A percentile compares a stretch with the other conserved stretches of the same genome.
phyloP scores from a whole-genome alignment of 1,140 invertebrate species.

The Drosophila virilis region DNA sequence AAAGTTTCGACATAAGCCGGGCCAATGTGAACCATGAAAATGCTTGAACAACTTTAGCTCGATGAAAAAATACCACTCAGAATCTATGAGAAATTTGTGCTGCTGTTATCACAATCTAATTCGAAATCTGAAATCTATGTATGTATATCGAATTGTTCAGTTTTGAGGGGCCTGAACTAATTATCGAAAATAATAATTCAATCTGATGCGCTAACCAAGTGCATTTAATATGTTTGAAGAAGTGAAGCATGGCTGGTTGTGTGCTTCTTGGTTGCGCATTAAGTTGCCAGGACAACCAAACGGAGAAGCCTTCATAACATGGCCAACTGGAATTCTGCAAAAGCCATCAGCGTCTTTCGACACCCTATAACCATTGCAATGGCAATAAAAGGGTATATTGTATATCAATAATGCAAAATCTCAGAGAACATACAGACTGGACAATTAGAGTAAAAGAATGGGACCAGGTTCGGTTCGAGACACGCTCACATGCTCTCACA shows the following conservation, averaged over 20 bases:
- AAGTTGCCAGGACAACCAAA: constrained; percentile 62
- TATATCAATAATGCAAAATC: no score
- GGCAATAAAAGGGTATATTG: neutral
- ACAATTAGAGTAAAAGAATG: no score
- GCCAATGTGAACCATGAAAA: neutral
- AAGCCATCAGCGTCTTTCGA: constrained; percentile 57
- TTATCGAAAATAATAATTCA: neutral
- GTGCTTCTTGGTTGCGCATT: constrained; percentile 48
- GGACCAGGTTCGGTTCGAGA: no score
- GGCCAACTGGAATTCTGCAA: constrained; percentile 46
- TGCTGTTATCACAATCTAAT: no score
- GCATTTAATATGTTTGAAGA: constrained; percentile 26
- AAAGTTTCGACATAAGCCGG: constrained; percentile 36
- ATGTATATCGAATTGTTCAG: no score
- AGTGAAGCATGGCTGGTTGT: constrained; percentile 35
- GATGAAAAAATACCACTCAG: neutral
- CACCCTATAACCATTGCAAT: neutral
- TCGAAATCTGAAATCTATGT: no score
- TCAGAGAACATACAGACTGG: no score
- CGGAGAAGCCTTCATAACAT: neutral
- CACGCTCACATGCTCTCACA: no score
- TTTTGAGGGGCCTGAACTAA: no score
- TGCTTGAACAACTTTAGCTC: neutral
- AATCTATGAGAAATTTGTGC: no score
- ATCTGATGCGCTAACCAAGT: constrained; percentile 17